Conservation (phyloP, 2,797 vertebrate genomes). For the Sebastes elongatus region DNA sequence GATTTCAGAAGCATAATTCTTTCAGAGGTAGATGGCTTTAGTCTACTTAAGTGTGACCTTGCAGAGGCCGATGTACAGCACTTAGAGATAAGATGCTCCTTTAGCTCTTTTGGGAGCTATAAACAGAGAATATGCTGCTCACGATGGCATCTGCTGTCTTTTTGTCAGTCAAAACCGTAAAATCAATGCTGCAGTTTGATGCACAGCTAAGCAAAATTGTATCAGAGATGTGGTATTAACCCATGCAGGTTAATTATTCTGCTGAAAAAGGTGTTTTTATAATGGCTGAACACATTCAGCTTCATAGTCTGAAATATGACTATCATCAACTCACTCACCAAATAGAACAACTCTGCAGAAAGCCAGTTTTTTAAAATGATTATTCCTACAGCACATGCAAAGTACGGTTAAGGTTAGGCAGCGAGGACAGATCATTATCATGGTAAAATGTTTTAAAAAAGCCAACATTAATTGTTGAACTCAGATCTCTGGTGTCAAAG, state of each 20-base stretch:
- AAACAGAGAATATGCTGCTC: slow-evolving; percentile 12
- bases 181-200: not conserved
- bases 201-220: not conserved
- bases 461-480: not conserved
- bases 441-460: not conserved
- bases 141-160: slow-evolving; percentile 1
- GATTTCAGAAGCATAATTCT: slow-evolving; percentile 53
- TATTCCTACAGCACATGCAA: not conserved
- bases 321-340: not conserved
- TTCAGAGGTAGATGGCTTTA: slow-evolving; percentile 27
- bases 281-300: not conserved
- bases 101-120: slow-evolving; percentile 26
- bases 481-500: not conserved
- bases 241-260: not conserved
- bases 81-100: slow-evolving; percentile 39
- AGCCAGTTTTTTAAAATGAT: not conserved
- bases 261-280: not conserved
- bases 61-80: slow-evolving; percentile 27
- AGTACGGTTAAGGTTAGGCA: not conserved
- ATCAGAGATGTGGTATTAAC: not conserved
- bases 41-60: slow-evolving; percentile 49
- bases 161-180: slow-evolving; percentile 1
- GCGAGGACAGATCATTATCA: not conserved
- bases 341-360: not conserved
- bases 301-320: not conserved